Evolutionary conservation across 2,888 invertebrate genomes (phyloP).

Genomic region (Microplitis manilae): DNA sequence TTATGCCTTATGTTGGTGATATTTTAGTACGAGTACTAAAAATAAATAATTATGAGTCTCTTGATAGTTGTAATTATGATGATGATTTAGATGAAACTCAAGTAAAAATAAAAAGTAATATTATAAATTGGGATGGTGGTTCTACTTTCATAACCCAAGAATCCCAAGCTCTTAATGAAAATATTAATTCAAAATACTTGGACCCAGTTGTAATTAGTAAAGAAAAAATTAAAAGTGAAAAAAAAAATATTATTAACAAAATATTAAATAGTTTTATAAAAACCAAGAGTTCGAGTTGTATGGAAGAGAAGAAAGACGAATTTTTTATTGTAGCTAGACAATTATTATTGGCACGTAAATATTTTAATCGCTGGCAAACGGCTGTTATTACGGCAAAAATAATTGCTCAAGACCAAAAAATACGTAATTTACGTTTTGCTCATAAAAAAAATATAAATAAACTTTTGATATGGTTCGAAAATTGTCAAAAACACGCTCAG

Average conservation of each 20-base stretch:
- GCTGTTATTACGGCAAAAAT: constrained; percentile 47
- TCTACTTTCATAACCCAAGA: constrained; percentile 14
- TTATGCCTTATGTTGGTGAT: constrained; percentile 73
- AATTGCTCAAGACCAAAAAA: constrained; percentile 44
- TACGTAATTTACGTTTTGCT: constrained; percentile 57
- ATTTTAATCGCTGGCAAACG: constrained; percentile 56
- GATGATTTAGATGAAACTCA: neutral
- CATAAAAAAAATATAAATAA: constrained; percentile 63
- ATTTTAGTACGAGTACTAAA: constrained; percentile 70
- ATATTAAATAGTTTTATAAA: neutral
- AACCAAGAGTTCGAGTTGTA: neutral
- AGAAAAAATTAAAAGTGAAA: neutral
- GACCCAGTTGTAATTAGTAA: too few relatives aligned
- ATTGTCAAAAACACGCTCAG: constrained; percentile 71
- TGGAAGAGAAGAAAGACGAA: constrained; percentile 17
- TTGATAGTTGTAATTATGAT: neutral
- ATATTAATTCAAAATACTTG: neutral
- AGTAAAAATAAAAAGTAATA: neutral
- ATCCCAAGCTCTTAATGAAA: neutral
- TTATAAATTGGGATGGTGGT: constrained; percentile 28
- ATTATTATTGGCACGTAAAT: constrained; percentile 52
- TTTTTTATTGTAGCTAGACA: constrained; percentile 47
- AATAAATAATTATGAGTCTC: constrained; percentile 57
- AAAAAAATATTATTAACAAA: neutral
- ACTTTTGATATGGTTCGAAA: constrained; percentile 66